Evolutionary conservation across 2,888 invertebrate species (phyloP), one percentile per base, ranked within the genome.

Genomic region (Ichneumon xanthorius): DNA sequence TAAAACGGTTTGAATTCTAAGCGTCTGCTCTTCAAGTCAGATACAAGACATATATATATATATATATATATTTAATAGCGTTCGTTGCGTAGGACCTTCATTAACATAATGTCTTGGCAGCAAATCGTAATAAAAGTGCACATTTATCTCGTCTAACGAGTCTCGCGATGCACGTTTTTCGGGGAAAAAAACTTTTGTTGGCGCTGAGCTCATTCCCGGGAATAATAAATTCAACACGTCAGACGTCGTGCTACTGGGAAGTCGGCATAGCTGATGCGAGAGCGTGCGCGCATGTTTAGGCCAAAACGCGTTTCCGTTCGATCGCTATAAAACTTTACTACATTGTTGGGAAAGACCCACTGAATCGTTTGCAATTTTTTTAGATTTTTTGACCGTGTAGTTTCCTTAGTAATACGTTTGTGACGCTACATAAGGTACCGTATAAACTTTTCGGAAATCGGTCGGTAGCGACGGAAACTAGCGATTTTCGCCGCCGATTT

Each of bases 221-320:
- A 5, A 6, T 30, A 33, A 63, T 63, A 63, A 63, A 63, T 63
- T 63, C 16, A 6, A 30, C n/a, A 16, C n/a, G 63, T 33, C 63
- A 33, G n/a, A 63, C 33, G 63, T 63, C 33, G 3, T n/a, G 63
- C 63, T 63, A 33, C 63, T 63, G 63, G 33, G 63, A 63, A 63
- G 33, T 63, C 33, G 30, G 16, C n/a, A 16, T 30, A 6, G 7
- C n/a, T 4, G 7, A 63, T 63, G 33, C 16, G 63, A 16, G 33
- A 63, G 16, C 6, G 63, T 9, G 4, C 30, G 30, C 16, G 4
- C 0, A 26, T 26, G 3, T 26, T 26, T 3, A 0, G 26, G 26
- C 26, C 3, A 26, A 4, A 26, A 26, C 26, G 26, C 26, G 3
- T 26, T 26, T 26, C 26, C 26, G 26, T 26, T 26, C 26, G 26